Conservation (phyloP, 2,797 vertebrate species). For the Sebastes umbrosus region DNA sequence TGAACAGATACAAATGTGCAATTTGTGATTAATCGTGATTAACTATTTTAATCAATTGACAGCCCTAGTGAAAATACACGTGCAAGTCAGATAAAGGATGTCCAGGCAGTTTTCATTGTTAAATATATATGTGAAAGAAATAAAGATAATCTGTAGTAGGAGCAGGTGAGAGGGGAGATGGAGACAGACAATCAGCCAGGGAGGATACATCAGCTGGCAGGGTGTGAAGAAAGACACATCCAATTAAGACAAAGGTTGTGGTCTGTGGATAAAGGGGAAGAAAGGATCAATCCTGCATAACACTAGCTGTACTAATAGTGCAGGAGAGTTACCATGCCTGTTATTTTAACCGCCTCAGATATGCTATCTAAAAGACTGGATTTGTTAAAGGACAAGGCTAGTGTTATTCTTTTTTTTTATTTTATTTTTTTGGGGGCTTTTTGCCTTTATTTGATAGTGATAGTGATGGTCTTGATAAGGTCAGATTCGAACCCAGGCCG, state of each 20-base stretch:
- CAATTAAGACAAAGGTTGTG: background rate
- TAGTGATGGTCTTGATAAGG: too few relatives aligned
- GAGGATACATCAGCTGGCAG: background rate
- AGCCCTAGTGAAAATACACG: background rate
- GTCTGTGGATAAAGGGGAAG: background rate
- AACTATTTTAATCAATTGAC: too few relatives aligned
- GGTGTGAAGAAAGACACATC: background rate
- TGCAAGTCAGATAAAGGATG: background rate
- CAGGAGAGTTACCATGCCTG: background rate
- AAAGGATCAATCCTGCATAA: background rate
- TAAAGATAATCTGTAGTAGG: background rate
- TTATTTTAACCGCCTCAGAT: too few relatives aligned
- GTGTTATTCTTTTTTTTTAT: background rate
- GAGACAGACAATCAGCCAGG: background rate
- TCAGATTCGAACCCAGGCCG: too few relatives aligned
- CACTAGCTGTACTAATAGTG: background rate
- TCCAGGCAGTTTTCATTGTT: background rate
- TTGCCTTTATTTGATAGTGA: too few relatives aligned
- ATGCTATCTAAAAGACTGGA: background rate
- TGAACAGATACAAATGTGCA: too few relatives aligned
- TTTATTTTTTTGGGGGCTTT: fast-evolving
- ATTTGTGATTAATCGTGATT: too few relatives aligned
- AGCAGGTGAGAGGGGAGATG: slow-evolving; percentile 4
- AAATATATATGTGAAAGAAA: too few relatives aligned
- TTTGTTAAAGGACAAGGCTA: background rate